Conservation (phyloP, 2,797 vertebrate species). For the Cygnus olor region DNA sequence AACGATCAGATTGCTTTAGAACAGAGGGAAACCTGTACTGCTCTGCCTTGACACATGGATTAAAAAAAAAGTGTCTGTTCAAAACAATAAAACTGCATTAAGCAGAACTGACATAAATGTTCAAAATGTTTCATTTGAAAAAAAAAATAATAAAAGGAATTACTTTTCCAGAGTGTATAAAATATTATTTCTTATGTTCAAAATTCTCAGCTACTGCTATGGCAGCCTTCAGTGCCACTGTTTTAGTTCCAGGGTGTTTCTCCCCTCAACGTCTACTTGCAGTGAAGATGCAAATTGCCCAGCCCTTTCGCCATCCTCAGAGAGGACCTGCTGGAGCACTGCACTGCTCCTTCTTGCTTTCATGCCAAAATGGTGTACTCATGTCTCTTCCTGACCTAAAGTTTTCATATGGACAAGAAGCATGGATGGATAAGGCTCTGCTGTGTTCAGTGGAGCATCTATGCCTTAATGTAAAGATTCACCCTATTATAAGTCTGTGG, state of each 20-base stretch:
- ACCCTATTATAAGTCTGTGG: not conserved
- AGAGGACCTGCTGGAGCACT: not conserved
- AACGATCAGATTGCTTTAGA: not conserved
- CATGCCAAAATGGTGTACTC: fast-evolving
- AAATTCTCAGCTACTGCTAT: not conserved
- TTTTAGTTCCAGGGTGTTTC: not conserved
- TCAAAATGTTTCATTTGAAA: not conserved
- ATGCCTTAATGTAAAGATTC: not conserved
- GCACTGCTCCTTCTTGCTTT: fast-evolving
- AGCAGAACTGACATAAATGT: not conserved
- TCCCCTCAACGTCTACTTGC: not conserved
- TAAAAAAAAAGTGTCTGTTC: not conserved
- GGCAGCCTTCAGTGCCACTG: not conserved
- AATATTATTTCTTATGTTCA: not conserved
- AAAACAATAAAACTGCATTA: not conserved
- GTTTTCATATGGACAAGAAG: not conserved
- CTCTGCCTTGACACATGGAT: not conserved
- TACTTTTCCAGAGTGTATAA: not conserved
- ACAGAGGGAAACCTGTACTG: not conserved
- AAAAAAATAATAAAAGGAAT: not conserved
- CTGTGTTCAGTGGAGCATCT: not conserved
- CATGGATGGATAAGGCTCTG: not conserved
- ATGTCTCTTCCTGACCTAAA: not conserved
- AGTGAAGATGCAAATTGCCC: not conserved
- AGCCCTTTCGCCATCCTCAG: not conserved